Percentiles rank a stretch among this genome's conserved stretches.
phyloP scores from a whole-genome alignment of 2,888 invertebrate species.

The Anoncus sp. region DNA sequence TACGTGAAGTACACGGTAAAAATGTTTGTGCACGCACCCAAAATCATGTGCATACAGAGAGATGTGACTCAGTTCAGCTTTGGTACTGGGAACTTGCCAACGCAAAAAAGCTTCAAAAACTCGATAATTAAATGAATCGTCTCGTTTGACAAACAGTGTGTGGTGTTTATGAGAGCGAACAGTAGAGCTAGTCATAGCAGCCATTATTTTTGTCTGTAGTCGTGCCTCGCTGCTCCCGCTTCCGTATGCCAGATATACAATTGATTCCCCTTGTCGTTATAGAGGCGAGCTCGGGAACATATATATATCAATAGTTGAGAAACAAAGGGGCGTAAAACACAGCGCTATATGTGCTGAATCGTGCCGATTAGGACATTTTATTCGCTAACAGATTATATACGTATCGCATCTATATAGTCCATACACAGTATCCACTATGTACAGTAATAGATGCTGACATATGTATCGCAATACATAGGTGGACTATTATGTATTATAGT shows the following conservation, averaged over 20 bases:
- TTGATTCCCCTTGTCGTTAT: conserved; percentile 44
- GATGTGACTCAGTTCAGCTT: conserved; percentile 10
- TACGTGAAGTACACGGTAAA: no score
- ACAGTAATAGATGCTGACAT: not conserved
- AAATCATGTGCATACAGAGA: conserved; percentile 3
- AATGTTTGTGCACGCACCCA: no score
- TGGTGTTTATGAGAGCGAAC: conserved; percentile 2
- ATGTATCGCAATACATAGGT: not conserved
- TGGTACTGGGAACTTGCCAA: conserved; percentile 17
- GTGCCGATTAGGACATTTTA: not conserved
- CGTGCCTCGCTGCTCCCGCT: conserved; percentile 42
- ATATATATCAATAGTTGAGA: not conserved
- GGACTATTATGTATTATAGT: not conserved
- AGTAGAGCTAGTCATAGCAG: conserved; percentile 29
- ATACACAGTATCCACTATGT: not conserved
- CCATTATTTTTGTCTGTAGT: conserved; percentile 52
- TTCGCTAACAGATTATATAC: not conserved
- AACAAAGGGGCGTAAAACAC: conserved; percentile 6
- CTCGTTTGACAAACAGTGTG: conserved; percentile 45
- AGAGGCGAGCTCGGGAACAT: not conserved
- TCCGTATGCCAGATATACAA: conserved; percentile 29
- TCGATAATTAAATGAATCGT: conserved; percentile 55
- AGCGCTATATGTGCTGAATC: not conserved
- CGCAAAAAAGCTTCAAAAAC: conserved; percentile 19
- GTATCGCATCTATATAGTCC: not conserved